Conservation (phyloP, 2,888 invertebrate genomes). For the Metellina segmentata region DNA sequence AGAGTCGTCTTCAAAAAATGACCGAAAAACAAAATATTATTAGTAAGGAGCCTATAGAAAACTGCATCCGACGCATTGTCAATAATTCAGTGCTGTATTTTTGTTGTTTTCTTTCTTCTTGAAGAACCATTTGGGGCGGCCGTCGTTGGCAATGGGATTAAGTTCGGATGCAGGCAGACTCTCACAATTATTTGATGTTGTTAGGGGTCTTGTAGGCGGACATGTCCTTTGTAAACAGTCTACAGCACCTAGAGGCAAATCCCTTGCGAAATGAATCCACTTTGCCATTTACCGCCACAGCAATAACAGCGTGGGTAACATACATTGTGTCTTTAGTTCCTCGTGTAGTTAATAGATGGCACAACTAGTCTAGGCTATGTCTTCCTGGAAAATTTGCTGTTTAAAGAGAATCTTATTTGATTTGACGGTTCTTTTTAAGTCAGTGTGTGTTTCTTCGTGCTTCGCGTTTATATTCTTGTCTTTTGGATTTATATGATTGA, state of each 20-base stretch:
- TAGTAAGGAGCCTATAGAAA: constrained; percentile 65
- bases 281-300: constrained; percentile 46
- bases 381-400: constrained; percentile 20
- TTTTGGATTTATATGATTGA: too few species aligned
- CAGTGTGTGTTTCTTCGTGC: too few species aligned
- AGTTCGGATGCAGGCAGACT: constrained; percentile 56
- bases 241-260: constrained; percentile 67
- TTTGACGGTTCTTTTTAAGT: neutral
- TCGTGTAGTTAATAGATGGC: constrained; percentile 67
- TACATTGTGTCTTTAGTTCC: constrained; percentile 57
- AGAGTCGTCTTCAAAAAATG: constrained; percentile 32
- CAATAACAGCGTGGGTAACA: constrained; percentile 42
- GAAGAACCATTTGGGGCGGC: constrained; percentile 35
- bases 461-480: too few species aligned
- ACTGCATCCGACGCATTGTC: constrained; percentile 55
- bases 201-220: constrained; percentile 63
- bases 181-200: constrained; percentile 73
- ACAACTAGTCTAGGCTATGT: constrained; percentile 39
- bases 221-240: constrained; percentile 74
- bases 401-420: constrained; percentile 2
- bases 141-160: constrained; percentile 70
- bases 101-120: constrained; percentile 41
- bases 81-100: constrained; percentile 67
- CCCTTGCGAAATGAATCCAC: constrained; percentile 66
- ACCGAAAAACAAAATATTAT: constrained; percentile 63